phyloP scores from a whole-genome alignment of 2,888 invertebrate species.

The Aradus depressus region DNA sequence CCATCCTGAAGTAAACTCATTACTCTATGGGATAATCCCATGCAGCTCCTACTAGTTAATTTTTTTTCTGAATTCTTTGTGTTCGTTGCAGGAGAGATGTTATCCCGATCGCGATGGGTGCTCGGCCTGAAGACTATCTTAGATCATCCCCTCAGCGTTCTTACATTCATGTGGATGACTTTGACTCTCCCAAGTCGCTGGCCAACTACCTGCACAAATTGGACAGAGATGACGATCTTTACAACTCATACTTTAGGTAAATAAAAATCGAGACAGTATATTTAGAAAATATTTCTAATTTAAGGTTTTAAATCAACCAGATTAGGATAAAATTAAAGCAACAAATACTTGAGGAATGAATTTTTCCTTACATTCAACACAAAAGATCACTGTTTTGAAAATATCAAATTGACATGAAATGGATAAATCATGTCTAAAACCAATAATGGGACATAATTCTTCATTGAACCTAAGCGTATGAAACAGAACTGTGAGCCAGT shows the following conservation, averaged over 20 bases:
- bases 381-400: too few relatives aligned
- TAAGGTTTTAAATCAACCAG: too few relatives aligned
- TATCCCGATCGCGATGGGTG: constrained; percentile 93
- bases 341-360: too few relatives aligned
- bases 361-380: too few relatives aligned
- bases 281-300: neutral
- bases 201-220: constrained; percentile 76
- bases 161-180: constrained; percentile 93
- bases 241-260: constrained; percentile 71
- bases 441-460: too few relatives aligned
- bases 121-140: constrained; percentile 80
- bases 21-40: neutral
- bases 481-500: too few relatives aligned
- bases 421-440: too few relatives aligned
- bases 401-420: too few relatives aligned
- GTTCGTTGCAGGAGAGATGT: constrained; percentile 54
- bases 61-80: neutral
- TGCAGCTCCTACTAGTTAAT: neutral
- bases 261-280: too few relatives aligned
- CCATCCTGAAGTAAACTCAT: neutral
- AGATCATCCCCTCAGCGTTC: constrained; percentile 79
- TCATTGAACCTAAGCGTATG: too few relatives aligned
- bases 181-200: constrained; percentile 71
- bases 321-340: too few relatives aligned
- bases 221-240: constrained; percentile 76